Evolutionary conservation across 2,797 vertebrate genomes (phyloP).

Genomic region (Astyanax mexicanus): DNA sequence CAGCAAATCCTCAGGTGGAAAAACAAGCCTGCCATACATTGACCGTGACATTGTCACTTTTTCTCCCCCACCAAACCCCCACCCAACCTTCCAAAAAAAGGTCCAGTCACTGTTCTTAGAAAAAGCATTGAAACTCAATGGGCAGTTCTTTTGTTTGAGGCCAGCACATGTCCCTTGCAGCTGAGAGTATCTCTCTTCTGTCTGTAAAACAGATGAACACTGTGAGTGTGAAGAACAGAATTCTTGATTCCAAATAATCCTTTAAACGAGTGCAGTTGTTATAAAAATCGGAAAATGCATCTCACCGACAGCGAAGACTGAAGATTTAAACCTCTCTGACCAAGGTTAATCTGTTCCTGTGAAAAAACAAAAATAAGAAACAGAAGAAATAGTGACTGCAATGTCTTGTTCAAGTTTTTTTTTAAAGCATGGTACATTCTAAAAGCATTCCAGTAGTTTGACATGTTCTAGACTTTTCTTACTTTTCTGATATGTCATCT

Average conservation of each 20-base stretch:
- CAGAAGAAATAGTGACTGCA: background rate
- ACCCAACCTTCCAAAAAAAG: background rate
- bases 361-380: background rate
- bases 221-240: background rate
- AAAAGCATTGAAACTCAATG: constrained; percentile 37
- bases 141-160: constrained; percentile 40
- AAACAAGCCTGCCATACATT: constrained; percentile 28
- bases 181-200: constrained; percentile 44
- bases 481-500: constrained; percentile 79
- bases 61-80: background rate
- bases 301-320: constrained; percentile 68
- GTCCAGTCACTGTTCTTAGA: constrained; percentile 44
- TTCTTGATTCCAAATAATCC: no score
- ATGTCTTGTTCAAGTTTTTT: no score
- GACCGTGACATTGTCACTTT: constrained; percentile 10
- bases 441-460: no score
- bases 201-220: constrained; percentile 12
- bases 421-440: no score
- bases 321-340: constrained; percentile 71
- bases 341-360: constrained; percentile 75
- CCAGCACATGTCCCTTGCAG: constrained; percentile 47
- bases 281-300: background rate
- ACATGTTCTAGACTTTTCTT: constrained; percentile 18
- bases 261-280: no score
- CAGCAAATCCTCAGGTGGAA: constrained; percentile 36